Percentiles rank a stretch among this genome's conserved stretches.
phyloP scores from a whole-genome alignment of 1,140 invertebrate species.

The Drosophila neocordata region DNA sequence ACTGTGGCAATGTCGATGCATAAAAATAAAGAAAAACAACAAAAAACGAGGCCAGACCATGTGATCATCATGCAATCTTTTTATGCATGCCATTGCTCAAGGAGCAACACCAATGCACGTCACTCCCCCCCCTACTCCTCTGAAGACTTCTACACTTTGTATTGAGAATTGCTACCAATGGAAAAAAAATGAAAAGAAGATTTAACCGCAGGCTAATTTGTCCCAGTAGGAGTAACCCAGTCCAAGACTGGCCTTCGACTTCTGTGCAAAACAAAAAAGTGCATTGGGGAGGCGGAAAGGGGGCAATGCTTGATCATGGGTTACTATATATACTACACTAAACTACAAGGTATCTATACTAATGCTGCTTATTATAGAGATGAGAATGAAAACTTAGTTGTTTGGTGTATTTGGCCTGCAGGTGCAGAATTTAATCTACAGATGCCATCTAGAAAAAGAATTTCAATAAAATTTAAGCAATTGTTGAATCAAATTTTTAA shows the following conservation, averaged over 20 bases:
- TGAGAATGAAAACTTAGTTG: neutral
- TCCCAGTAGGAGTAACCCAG: conserved; percentile 27
- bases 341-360: conserved; percentile 22
- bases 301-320: conserved; percentile 30
- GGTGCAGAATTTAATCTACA: conserved; percentile 52
- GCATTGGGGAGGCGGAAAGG: conserved; percentile 20
- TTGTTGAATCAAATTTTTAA: conserved; percentile 26
- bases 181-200: no score
- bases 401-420: conserved; percentile 32
- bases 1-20: conserved; percentile 35
- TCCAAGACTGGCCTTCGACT: conserved; percentile 38
- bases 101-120: conserved; percentile 14
- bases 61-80: conserved; percentile 17
- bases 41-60: conserved; percentile 8
- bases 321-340: conserved; percentile 38
- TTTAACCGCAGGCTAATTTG: conserved; percentile 74
- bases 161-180: conserved; percentile 47
- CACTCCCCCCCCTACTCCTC: neutral
- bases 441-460: conserved; percentile 15
- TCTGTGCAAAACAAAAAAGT: conserved; percentile 33
- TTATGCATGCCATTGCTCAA: neutral
- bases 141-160: neutral
- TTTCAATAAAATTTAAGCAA: neutral
- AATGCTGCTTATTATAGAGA: neutral
- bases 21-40: neutral